phyloP scores from a whole-genome alignment of 2,797 vertebrate genomes.

The Salmo trutta region DNA sequence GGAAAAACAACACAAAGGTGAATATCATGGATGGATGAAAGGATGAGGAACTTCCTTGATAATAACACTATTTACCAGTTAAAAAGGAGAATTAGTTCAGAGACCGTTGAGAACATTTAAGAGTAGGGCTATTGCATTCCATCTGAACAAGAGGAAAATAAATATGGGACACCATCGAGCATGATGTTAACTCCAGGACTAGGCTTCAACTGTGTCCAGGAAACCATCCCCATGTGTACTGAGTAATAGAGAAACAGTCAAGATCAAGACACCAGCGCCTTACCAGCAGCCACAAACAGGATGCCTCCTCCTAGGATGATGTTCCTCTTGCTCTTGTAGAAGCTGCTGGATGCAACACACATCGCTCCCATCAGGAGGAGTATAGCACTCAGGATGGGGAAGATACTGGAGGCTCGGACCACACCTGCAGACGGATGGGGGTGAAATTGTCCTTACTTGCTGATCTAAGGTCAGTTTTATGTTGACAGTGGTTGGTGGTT shows the following conservation, averaged over 20 bases:
- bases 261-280: slow-evolving; percentile 19
- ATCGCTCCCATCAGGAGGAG: slow-evolving; percentile 90
- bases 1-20: not conserved
- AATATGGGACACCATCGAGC: no score
- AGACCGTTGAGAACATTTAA: not conserved
- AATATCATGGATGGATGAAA: not conserved
- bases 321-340: slow-evolving; percentile 91
- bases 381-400: slow-evolving; percentile 92
- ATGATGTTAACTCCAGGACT: no score
- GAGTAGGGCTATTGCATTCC: not conserved
- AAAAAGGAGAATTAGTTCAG: not conserved
- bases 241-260: not conserved
- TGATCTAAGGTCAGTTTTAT: not conserved
- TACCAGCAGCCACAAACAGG: slow-evolving; percentile 91
- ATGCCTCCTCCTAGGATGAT: slow-evolving; percentile 91
- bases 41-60: no score
- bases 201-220: not conserved
- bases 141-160: not conserved
- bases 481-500: not conserved
- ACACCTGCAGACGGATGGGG: slow-evolving; percentile 78
- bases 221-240: not conserved
- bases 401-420: slow-evolving; percentile 93
- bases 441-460: not conserved
- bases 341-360: slow-evolving; percentile 89
- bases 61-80: no score